A percentile compares a stretch with the other conserved stretches of the same genome.
Evolutionary conservation across 2,888 invertebrate genomes (phyloP).

Genomic region (Chloroclysta siterata): DNA sequence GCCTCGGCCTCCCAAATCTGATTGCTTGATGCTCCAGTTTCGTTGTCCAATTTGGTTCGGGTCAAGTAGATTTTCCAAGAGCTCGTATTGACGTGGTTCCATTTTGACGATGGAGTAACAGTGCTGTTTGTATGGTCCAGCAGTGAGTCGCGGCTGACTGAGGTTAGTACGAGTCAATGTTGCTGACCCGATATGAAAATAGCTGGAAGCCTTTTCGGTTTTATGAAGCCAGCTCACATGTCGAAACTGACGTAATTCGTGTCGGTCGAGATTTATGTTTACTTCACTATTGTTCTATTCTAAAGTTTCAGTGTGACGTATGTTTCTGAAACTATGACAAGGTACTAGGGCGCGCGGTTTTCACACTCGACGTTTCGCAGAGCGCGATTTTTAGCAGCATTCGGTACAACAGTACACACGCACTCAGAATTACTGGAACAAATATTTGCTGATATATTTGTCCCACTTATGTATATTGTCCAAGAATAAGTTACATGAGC

Average conservation of each 20-base stretch:
- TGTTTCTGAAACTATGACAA: neutral
- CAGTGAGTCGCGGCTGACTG: slow-evolving; percentile 62
- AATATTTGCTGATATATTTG: neutral
- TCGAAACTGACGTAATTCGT: slow-evolving; percentile 67
- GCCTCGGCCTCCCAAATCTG: slow-evolving; percentile 88
- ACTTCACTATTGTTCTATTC: slow-evolving; percentile 48
- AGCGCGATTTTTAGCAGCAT: no score
- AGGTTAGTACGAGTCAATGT: slow-evolving; percentile 53
- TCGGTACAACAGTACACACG: neutral
- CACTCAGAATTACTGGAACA: neutral
- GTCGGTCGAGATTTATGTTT: slow-evolving; percentile 56
- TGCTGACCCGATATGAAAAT: slow-evolving; percentile 76
- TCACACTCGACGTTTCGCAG: no score
- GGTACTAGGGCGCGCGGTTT: no score
- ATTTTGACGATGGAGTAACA: slow-evolving; percentile 44
- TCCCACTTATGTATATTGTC: no score
- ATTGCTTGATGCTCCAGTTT: slow-evolving; percentile 85
- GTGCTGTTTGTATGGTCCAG: slow-evolving; percentile 47
- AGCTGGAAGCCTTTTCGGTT: slow-evolving; percentile 70
- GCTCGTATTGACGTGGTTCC: slow-evolving; percentile 38
- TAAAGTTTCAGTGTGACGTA: neutral
- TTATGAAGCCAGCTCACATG: slow-evolving; percentile 64
- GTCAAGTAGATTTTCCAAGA: slow-evolving; percentile 44
- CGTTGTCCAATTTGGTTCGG: slow-evolving; percentile 20
- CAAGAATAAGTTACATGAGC: no score